phyloP scores from a whole-genome alignment of 2,797 vertebrate species.

The Mormyrus hasselquistii region DNA sequence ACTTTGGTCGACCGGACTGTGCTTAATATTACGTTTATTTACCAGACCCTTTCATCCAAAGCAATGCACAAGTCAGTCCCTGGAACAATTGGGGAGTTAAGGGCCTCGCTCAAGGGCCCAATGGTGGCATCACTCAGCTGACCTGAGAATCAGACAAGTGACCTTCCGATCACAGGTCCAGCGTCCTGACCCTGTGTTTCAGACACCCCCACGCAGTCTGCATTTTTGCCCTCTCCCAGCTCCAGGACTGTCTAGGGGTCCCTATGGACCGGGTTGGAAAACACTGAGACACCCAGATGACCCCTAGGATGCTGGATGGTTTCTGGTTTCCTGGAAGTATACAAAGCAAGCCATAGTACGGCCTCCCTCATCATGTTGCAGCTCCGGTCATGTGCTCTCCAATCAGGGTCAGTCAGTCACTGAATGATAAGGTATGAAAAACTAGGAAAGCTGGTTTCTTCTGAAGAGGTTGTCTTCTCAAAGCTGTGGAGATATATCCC shows the following conservation, averaged over 20 bases:
- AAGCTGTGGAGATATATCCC: slow-evolving; percentile 16
- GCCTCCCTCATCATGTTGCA: neutral
- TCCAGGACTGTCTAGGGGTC: neutral
- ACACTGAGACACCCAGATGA: neutral
- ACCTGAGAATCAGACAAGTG: neutral
- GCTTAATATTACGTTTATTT: neutral
- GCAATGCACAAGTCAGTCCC: neutral
- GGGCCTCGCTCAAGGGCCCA: neutral
- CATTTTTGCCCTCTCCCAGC: neutral
- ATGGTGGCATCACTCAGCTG: neutral
- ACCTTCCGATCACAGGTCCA: neutral
- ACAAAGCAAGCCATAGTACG: neutral
- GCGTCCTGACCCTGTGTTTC: neutral
- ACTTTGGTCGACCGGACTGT: slow-evolving; percentile 14
- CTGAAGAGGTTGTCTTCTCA: slow-evolving; percentile 2
- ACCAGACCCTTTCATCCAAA: neutral
- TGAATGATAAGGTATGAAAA: slow-evolving; percentile 32
- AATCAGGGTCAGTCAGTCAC: neutral
- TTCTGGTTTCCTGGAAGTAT: neutral
- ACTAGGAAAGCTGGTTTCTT: slow-evolving; percentile 31
- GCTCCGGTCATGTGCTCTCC: neutral
- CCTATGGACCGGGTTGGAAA: neutral
- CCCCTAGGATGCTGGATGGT: neutral
- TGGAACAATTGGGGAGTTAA: neutral
- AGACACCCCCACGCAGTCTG: neutral